Evolutionary conservation across 2,113 vertebrate genomes (phyloP), one percentile per base, ranked within the genome.

Genomic region (Cephalopterus ornatus): DNA sequence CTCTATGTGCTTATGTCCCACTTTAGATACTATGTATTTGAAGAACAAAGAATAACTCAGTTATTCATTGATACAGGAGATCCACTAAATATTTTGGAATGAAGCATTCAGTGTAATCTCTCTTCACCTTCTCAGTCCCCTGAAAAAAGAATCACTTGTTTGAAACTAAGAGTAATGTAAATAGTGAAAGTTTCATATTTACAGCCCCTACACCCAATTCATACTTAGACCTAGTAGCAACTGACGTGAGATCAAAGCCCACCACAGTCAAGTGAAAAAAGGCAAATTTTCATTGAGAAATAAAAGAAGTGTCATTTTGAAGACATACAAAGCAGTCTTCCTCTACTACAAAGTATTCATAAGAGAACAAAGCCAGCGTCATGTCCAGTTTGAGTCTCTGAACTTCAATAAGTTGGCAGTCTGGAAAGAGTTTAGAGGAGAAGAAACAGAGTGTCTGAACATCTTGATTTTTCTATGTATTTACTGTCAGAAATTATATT

Each of bases 41-140:
- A 93, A 89, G 72, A 94, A 70, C 28, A 95, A 83, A 95, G 62
- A 32, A 35, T 56, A 79, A 42, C 14, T 89, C 39, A 5, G 19
- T 47, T 92, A 61, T 84, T 81, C 26, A 2, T 62, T 8, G 1
- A 28, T 70, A 53, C 79, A 83, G 41, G 41, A 75, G 41, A 53
- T 1, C 47, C 70, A 56, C 37, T 61, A 79, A 18, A 1, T 89
- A 39, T 62, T 85, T 89, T 88, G 19, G 67, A 94, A 70, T 26
- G 21, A 16, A 24, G 3, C 20, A 37, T 68, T 93, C n/a, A 37
- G 42, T 58, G 37, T 15, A 76, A 62, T n/a, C 47, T 14, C 14
- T 91, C 42, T 77, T 12, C 27, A 78, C 15, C 2, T 13, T 8
- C 8, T 35, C 9, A 19, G 1, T 24, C 7, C 30, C 10, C 9